Percentiles rank a stretch among this genome's conserved stretches.
Conservation (phyloP, 2,797 vertebrate species). For the Rallus crepitans region DNA sequence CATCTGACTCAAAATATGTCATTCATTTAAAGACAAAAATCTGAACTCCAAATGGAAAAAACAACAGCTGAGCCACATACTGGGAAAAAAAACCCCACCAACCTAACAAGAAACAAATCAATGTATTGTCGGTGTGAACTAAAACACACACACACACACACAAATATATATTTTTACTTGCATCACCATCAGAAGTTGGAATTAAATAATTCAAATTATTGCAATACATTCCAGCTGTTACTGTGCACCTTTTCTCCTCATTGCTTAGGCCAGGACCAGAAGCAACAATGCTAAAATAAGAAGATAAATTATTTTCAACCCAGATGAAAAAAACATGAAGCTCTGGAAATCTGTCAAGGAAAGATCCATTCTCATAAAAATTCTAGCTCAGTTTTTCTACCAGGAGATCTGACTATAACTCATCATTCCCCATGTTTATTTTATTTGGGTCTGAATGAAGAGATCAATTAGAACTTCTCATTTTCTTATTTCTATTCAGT, state of each 20-base stretch:
- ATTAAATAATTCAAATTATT: not conserved
- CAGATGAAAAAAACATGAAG: slow-evolving; percentile 45
- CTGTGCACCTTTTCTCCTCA: not conserved
- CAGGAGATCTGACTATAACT: slow-evolving; percentile 20
- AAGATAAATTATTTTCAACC: slow-evolving; percentile 31
- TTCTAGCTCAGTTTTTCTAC: slow-evolving; percentile 29
- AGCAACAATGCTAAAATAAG: slow-evolving; percentile 5
- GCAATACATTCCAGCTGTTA: not conserved
- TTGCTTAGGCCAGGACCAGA: not conserved
- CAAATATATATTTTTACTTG: not conserved
- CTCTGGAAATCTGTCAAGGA: slow-evolving; percentile 29
- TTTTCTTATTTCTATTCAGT: not conserved
- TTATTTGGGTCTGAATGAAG: not conserved
- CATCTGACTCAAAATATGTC: not conserved
- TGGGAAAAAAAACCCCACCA: not conserved
- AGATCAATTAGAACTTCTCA: not conserved
- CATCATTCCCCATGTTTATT: slow-evolving; percentile 2
- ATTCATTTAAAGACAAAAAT: not conserved
- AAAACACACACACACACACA: not conserved
- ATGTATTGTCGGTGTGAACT: not conserved
- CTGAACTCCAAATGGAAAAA: not conserved
- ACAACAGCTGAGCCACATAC: not conserved
- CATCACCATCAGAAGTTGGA: not conserved
- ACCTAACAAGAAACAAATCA: too few species aligned
- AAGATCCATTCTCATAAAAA: slow-evolving; percentile 51